Base-by-base conservation (phyloP, 35 echinoderm and acorn worm genomes). In the Holothuria glaberrima region DNA sequence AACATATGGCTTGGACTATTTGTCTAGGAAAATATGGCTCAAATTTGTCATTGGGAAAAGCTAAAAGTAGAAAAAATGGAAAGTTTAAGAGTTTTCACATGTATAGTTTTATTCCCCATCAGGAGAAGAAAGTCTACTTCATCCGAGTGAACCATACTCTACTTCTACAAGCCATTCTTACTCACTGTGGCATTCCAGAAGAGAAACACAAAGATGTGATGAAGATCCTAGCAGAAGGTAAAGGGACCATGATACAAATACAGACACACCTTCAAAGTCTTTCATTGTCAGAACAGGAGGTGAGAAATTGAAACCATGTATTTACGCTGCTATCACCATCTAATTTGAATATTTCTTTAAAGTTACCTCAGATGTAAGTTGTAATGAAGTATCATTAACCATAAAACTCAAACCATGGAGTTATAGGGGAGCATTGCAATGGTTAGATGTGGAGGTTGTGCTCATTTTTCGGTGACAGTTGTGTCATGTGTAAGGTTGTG, bases 271-370 rank as follows among this genome's bases (percentile, higher is more conserved):
- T 99, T 25, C 88, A 87, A 50, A 90, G 90, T 44, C 61, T 98
- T 46, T 98, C 96, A 25, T 82, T 98, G 26, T 88, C 96, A 30
- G 93, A 92, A 60, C 93, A 98, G 89, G 78, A 94, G 80, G 93
- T 98, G 48, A 69, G 16, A 69, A 69, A 10, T 10, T 21, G 50
- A 14, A 54, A 14, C 5, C 9, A 12, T 54, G n/a, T 27, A 27
- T 14, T 13, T 69, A 22, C 25, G 3, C 0, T 67, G 63, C 12
- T 76, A n/a, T n/a, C n/a, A n/a, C n/a, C n/a, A n/a, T n/a, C n/a
- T n/a, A n/a, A n/a, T n/a, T n/a, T n/a, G n/a, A n/a, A n/a, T n/a
- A n/a, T n/a, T n/a, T n/a, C n/a, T n/a, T n/a, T n/a, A n/a, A n/a
- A n/a, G n/a, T n/a, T n/a, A n/a, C n/a, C n/a, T n/a, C n/a, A n/a